Percentiles rank a stretch among this genome's conserved stretches.
phyloP scores from a whole-genome alignment of 2,888 invertebrate species.

The Theodoxus fluviatilis region DNA sequence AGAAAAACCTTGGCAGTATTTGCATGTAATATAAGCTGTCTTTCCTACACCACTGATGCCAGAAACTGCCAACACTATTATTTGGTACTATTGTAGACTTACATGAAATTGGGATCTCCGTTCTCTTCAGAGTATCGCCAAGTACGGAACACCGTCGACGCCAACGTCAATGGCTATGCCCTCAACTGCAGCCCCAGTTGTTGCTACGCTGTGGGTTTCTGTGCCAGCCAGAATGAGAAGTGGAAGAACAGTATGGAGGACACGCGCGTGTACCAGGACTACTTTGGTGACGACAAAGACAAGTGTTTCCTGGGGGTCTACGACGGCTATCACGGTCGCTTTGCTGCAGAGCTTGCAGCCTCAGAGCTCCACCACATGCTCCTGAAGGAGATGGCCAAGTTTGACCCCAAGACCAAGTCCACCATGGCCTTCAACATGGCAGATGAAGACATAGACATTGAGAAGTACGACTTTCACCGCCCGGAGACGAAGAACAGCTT shows the following conservation, averaged over 20 bases:
- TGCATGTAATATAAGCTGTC: too few species aligned
- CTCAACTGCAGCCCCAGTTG: constrained; percentile 52
- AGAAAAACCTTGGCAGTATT: too few species aligned
- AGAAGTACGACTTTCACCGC: constrained; percentile 42
- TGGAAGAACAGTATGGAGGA: constrained; percentile 64
- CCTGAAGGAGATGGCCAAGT: constrained; percentile 57
- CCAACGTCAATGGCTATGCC: constrained; percentile 47
- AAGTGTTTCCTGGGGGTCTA: constrained; percentile 60
- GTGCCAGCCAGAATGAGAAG: constrained; percentile 48
- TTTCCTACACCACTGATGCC: too few species aligned
- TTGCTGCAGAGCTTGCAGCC: constrained; percentile 59
- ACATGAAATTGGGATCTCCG: too few species aligned
- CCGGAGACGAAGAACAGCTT: constrained; percentile 47
- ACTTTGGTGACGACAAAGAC: constrained; percentile 55
- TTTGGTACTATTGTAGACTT: too few species aligned
- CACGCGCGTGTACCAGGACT: constrained; percentile 57
- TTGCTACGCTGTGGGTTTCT: constrained; percentile 51
- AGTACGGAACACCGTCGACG: constrained; percentile 45
- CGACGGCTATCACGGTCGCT: constrained; percentile 61
- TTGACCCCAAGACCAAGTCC: constrained; percentile 56
- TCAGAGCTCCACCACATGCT: constrained; percentile 58
- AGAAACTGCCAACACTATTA: too few species aligned
- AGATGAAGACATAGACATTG: too few species aligned
- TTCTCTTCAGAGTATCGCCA: constrained; percentile 41
- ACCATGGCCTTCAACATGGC: constrained; percentile 45